These are phyloP conservation scores for Philypnodon macrostomus DNA, from an alignment of 2,797 vertebrate genomes.

Conservation along the genomic window DNA sequence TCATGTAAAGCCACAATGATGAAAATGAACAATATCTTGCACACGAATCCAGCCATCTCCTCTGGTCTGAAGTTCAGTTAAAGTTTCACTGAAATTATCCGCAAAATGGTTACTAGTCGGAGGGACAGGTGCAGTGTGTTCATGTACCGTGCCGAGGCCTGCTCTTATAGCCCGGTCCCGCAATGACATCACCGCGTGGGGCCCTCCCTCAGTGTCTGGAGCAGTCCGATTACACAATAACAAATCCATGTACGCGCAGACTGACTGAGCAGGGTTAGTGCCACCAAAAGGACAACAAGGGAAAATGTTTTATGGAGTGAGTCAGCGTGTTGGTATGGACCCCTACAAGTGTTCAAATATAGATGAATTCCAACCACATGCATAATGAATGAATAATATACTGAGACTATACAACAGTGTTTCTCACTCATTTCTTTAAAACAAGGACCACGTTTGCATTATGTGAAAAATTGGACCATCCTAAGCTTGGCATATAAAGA, in stretches of 20 bases:
- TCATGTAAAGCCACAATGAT: slow-evolving; percentile 76
- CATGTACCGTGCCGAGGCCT: slow-evolving; percentile 17
- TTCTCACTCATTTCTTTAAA: no score
- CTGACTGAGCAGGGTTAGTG: background rate
- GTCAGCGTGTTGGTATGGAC: background rate
- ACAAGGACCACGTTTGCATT: no score
- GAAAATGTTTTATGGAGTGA: background rate
- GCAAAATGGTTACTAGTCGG: no score
- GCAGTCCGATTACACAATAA: slow-evolving; percentile 42
- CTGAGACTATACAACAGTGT: no score
- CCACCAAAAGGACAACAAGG: slow-evolving; percentile 31
- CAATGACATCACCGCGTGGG: slow-evolving; percentile 12
- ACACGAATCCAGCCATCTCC: slow-evolving; percentile 56
- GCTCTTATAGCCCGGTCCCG: slow-evolving; percentile 58
- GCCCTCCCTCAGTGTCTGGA: slow-evolving; percentile 36
- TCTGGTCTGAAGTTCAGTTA: slow-evolving; percentile 15
- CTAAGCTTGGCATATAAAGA: no score
- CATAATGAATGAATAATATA: background rate
- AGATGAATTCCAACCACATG: background rate
- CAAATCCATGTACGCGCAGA: slow-evolving; percentile 34
- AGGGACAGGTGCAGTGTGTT: slow-evolving; percentile 73
- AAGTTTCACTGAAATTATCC: background rate
- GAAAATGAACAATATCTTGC: slow-evolving; percentile 57
- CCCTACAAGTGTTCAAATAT: background rate
- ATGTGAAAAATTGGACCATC: no score